phyloP scores from a whole-genome alignment of 2,797 vertebrate genomes.

The Squalus acanthias region DNA sequence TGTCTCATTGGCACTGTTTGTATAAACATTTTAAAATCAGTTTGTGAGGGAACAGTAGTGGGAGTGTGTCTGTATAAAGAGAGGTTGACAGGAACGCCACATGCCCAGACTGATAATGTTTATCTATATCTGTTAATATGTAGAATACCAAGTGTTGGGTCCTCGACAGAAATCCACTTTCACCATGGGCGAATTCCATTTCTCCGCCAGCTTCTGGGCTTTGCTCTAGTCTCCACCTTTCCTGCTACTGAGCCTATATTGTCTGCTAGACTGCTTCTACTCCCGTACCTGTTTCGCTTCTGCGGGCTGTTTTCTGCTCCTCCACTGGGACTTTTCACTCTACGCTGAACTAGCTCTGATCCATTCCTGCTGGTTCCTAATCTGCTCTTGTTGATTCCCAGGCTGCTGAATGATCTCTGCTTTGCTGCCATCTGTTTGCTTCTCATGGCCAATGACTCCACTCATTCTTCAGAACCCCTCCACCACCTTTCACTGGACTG shows the following conservation, averaged over 20 bases:
- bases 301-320: not conserved
- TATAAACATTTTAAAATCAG: not conserved
- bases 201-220: not conserved
- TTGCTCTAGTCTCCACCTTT: not conserved
- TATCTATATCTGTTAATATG: not conserved
- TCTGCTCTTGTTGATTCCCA: not conserved
- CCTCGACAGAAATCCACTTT: not conserved
- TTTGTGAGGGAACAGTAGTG: not conserved
- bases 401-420: not conserved
- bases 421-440: not conserved
- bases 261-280: not conserved
- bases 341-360: not conserved
- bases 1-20: not conserved
- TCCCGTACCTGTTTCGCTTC: not conserved
- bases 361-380: not conserved
- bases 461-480: not conserved
- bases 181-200: not conserved
- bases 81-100: not conserved
- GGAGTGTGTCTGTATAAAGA: not conserved
- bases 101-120: not conserved
- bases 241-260: not conserved
- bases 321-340: not conserved
- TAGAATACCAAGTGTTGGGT: not conserved
- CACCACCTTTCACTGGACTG: not conserved
- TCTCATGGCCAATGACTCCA: not conserved